Conservation (phyloP, 2,113 vertebrate genomes). For the Apus apus region DNA sequence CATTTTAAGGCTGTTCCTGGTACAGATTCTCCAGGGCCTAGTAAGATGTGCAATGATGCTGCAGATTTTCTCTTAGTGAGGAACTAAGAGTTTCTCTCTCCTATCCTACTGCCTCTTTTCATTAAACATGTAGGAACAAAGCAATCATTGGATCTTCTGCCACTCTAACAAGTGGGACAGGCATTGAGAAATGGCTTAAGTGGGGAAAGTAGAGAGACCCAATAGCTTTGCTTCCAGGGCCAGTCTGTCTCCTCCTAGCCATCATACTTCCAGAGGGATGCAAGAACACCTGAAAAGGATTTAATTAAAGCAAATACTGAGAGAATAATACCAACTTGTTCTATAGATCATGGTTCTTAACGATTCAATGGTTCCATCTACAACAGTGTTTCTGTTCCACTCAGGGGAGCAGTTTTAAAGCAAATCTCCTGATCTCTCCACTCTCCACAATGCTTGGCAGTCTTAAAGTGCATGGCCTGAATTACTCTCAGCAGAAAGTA, state of each 20-base stretch:
- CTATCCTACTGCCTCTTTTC: neutral
- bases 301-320: neutral
- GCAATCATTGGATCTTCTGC: neutral
- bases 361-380: neutral
- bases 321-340: neutral
- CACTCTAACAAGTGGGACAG: neutral
- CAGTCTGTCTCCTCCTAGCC: neutral
- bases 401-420: neutral
- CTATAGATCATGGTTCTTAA: neutral
- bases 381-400: neutral
- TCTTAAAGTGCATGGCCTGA: neutral
- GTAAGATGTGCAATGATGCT: neutral
- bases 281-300: neutral
- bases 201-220: neutral
- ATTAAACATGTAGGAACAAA: neutral
- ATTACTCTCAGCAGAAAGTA: neutral
- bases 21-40: neutral
- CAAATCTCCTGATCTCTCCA: neutral
- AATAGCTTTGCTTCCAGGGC: neutral
- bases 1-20: neutral
- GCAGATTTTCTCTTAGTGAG: neutral
- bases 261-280: neutral
- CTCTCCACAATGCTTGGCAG: accelerated
- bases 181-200: neutral
- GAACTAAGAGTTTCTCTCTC: neutral